Evolutionary conservation across 2,113 vertebrate species (phyloP), one percentile per base, ranked within the genome.

Genomic region (Urocolius indicus): DNA sequence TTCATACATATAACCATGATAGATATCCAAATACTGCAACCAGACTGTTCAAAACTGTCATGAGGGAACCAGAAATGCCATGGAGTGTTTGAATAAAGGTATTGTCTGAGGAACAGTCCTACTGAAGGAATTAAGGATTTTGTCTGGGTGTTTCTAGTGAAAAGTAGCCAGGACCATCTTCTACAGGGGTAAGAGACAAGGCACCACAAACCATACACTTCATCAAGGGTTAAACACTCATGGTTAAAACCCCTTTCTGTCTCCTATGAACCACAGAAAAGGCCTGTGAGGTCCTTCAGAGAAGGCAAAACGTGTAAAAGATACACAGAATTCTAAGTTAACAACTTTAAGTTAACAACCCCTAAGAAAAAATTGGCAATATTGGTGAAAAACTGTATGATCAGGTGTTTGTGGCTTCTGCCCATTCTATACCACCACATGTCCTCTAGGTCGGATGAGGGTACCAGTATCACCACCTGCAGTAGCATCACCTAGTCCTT

Each of bases 381-480:
- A 8, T 0, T 0, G 0, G 4, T 13, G 30, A 75, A 38, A 51
- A 82, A 41, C 3, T 14, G 9, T 43, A 8, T 2, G 2, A 5
- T 5, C 62, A 73, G 26, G 1, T 3, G 18, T 18, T 32, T 22
- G 9, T 13, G 10, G 4, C 9, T 66, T 71, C 46, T 59, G 13
- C n/a, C 29, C 10, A 0, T 30, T 46, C 69, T 32, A 0, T 15
- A 11, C 26, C 63, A 41, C 21, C 7, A 3, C 49, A 61, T 13
- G 26, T 46, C 54, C 38, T 58, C 59, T 24, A 13, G 26, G 26
- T 13, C 68, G 78, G 34, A 49, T 52, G 16, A 66, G 16, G 38
- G 16, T 21, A 21, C 15, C 5, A 34, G 5, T 43, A 22, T 29
- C 46, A 79, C 23, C 51, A 43, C 32, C 16, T 51, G 21, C 9